Evolutionary conservation across 2,888 invertebrate species (phyloP).

Genomic region (Lysandra bellargus): DNA sequence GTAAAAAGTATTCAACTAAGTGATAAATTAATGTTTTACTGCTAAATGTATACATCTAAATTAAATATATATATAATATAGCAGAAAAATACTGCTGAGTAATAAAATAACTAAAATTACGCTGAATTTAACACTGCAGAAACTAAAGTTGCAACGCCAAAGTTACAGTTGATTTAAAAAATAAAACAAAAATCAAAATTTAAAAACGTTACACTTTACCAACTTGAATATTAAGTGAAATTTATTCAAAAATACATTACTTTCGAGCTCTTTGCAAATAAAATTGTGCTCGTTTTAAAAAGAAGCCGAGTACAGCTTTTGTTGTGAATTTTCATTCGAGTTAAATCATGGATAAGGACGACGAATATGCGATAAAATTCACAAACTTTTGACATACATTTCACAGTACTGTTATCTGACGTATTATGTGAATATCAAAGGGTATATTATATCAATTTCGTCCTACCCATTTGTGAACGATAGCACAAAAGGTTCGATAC

Average conservation of each 20-base stretch:
- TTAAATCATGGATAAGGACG: constrained; percentile 29
- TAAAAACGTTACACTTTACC: constrained; percentile 9
- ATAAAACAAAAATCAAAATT: background rate
- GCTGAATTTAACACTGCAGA: background rate
- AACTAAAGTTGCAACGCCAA: background rate
- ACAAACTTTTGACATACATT: constrained; percentile 14
- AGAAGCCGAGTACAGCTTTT: constrained; percentile 26
- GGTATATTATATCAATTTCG: background rate
- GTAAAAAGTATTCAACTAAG: background rate
- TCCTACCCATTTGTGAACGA: background rate
- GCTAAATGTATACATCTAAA: too few relatives aligned
- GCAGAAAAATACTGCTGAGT: too few relatives aligned
- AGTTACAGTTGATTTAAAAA: background rate
- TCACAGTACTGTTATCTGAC: background rate
- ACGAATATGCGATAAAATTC: constrained; percentile 17
- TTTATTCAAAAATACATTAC: constrained; percentile 24
- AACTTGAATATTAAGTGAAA: constrained; percentile 12
- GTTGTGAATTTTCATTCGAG: constrained; percentile 24
- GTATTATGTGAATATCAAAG: constrained; percentile 4
- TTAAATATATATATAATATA: too few relatives aligned
- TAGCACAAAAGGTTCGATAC: background rate
- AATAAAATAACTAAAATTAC: background rate
- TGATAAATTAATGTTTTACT: background rate
- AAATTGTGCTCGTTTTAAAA: constrained; percentile 25
- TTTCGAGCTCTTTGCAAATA: constrained; percentile 26